Evolutionary conservation across 2,888 invertebrate genomes (phyloP), one percentile per base, ranked within the genome.

Genomic region (Drosophila maculinotata): DNA sequence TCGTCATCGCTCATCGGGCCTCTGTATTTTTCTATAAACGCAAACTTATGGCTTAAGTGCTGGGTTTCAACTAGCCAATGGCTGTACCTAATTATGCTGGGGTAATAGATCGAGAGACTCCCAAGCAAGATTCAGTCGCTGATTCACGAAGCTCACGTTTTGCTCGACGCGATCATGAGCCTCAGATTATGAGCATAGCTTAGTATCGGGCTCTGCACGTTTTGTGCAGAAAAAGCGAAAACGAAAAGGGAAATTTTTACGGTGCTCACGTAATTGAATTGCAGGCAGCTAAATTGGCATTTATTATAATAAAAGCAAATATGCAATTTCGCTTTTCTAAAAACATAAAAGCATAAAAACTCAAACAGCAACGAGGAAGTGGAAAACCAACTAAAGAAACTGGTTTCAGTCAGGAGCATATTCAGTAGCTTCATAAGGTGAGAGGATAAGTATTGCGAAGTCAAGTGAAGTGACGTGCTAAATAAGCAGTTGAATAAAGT

Each of bases 271-370:
- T 81, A 81, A 81, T 81, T 81, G 86, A 81, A 87, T 75, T 87
- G 86, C 83, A 85, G 86, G 57, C 83, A 71, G 67, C 86, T 68
- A 87, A 81, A 81, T 81, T 81, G 81, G 76, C 83, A 81, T 87
- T 81, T 81, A 87, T 81, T 85, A 87, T 79, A 87, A 86, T 87
- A 85, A 85, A 85, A 81, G 86, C 88, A 81, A 81, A 81, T 85
- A 87, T 87, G 81, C 86, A 81, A 87, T 85, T 81, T 81, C 59
- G 79, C 72, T 85, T 87, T 69, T 48, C 48, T 17, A 45, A 69
- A 47, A 51, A 12, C 20, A 35, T 33, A 48, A 42, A 36, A 53
- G 28, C 28, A 20, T 60, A 20, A 20, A n/a, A 51, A 52, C 14
- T 23, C 30, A 31, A 8, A 41, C 33, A 26, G 15, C 31, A 59